Evolutionary conservation across 2,113 vertebrate species (phyloP).

Genomic region (Mastomys coucha): DNA sequence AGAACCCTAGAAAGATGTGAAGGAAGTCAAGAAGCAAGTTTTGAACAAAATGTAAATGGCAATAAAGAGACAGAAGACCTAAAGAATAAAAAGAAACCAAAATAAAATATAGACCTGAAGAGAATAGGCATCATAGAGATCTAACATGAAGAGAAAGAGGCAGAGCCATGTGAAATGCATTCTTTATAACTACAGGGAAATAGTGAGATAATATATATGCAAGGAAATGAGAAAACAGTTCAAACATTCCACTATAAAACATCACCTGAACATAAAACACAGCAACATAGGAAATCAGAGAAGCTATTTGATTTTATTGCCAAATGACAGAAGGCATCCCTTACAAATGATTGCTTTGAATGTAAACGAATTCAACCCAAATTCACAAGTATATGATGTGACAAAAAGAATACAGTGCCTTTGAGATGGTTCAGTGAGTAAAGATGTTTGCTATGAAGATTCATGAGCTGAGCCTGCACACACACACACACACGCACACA

Average conservation of each 20-base stretch:
- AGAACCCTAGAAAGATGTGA: not conserved
- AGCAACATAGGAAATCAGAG: slow-evolving; percentile 17
- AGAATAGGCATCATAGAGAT: not conserved
- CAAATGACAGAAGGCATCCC: slow-evolving; percentile 35
- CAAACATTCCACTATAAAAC: slow-evolving; percentile 46
- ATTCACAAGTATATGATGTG: slow-evolving; percentile 43
- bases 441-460: not conserved
- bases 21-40: not conserved
- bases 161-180: not conserved
- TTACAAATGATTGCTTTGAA: slow-evolving; percentile 40
- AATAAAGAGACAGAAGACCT: not conserved
- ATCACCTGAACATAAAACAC: slow-evolving; percentile 52
- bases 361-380: slow-evolving; percentile 29
- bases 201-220: slow-evolving; percentile 2
- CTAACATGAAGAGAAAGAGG: not conserved
- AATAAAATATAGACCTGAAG: not conserved
- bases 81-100: not conserved
- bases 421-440: not conserved
- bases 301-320: not conserved
- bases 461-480: not conserved
- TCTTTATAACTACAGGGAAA: slow-evolving; percentile 31
- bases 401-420: not conserved
- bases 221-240: slow-evolving; percentile 45
- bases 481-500: not conserved
- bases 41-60: slow-evolving; percentile 6